Base-by-base conservation (phyloP, 1,140 invertebrate genomes). In the Papilio polytes region DNA sequence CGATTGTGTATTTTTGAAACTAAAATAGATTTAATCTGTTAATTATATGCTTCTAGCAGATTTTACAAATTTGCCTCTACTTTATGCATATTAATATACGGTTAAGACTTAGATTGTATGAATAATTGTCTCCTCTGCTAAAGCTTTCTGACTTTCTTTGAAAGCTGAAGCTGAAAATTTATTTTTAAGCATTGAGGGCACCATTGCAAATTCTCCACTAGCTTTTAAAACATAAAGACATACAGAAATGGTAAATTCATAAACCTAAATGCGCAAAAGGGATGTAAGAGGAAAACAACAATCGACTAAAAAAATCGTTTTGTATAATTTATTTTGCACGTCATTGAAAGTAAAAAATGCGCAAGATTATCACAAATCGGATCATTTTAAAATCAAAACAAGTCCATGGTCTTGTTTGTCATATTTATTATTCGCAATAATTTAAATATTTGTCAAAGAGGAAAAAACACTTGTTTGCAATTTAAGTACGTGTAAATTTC, bases 1-100 rank as follows among this genome's bases (percentile, higher is more conserved):
- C 70, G 80, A 80, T 77, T 77, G 82, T 80, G 73, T 83, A 79
- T 74, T 80, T 78, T 76, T 26, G 36, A 53, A 22, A 78, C 80
- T 74, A 70, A 81, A 83, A 81, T 83, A 83, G 80, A 70, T 81
- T 83, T 80, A 41, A 63, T 74, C 48, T 74, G 63, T 78, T 82
- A 80, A 46, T 46, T 74, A 73, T 9, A 13, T n/a, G 36, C 20
- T 6, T 18, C 31, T 6, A 20, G 20, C 13, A n/a, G 13, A 44
- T 18, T n/a, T 44, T n/a, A 1, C 9, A 26, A 26, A 1, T 26
- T 3, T 26, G 10, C 15, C 0, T 44, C 12, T 41, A 0, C 6
- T 44, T 44, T 1, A n/a, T 44, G 7, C 31, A 26, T 63, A 63
- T 18, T n/a, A 56, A 18, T 26, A 26, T 26, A 26, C 2, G 6